These are phyloP conservation scores for Notarius lentiginosus DNA, from an alignment of 2,113 vertebrate genomes.

Conservation along the genomic window DNA sequence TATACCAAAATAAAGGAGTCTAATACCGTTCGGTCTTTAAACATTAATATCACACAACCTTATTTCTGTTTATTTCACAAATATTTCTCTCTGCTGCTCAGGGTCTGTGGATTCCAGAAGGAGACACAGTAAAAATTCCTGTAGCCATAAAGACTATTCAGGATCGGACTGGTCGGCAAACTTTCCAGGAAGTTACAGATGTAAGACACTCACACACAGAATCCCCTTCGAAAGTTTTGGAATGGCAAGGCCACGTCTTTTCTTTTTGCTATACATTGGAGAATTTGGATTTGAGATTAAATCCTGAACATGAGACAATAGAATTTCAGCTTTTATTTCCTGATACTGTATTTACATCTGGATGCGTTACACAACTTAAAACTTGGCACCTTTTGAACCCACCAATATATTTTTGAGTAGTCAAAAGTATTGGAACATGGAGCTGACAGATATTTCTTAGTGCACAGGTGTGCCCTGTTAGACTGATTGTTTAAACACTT, in stretches of 20 bases:
- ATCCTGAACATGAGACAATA: background rate
- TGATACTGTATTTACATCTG: background rate
- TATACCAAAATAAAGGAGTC: background rate
- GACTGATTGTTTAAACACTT: background rate
- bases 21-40: background rate
- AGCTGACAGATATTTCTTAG: background rate
- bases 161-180: slow-evolving; percentile 80
- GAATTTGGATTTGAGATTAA: background rate
- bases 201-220: slow-evolving; percentile 66
- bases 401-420: background rate
- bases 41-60: background rate
- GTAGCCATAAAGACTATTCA: slow-evolving; percentile 90
- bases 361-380: background rate
- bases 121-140: slow-evolving; percentile 90
- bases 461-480: background rate
- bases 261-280: background rate
- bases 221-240: background rate
- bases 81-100: slow-evolving; percentile 53
- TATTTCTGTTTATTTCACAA: background rate
- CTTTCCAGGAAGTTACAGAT: slow-evolving; percentile 82
- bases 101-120: slow-evolving; percentile 92
- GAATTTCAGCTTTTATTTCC: background rate
- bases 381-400: background rate
- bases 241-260: background rate
- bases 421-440: background rate